Base-by-base conservation (phyloP, 1,140 invertebrate genomes). In the Drosophila equinoxialis region DNA sequence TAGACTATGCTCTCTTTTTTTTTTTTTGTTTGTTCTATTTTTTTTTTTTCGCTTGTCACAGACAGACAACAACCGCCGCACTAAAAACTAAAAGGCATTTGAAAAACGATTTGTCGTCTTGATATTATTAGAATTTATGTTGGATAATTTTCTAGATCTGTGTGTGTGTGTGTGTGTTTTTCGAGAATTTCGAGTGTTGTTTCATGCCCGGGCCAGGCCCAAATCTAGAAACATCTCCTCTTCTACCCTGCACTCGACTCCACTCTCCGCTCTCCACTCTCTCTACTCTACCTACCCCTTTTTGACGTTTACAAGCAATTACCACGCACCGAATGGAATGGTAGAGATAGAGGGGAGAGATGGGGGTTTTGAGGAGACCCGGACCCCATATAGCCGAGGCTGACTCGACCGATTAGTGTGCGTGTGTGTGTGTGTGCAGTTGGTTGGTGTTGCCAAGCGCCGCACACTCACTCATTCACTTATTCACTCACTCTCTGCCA, bases 61-160 rank as follows among this genome's bases (percentile, higher is more conserved):
- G 65, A 35, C 74, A 78, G 84, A 87, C 83, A 76, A 13, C 10
- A 13, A 11, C 35, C 35, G 35, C 35, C 7, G 35, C 35, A 37
- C 7, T 37, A 37, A 11, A 30, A 30, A 30, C 30, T 11, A 37
- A 37, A 11, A 37, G 70, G 62, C 76, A 87, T 85, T 81, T 79
- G 75, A 82, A 87, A 84, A 81, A 77, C 81, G 81, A 77, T 77
- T 77, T 77, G 74, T 77, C 58, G 62, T 23, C 57, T 39, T 54
- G 51, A 65, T 71, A 84, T 85, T 82, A 77, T 79, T 86, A 86
- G 83, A 87, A 77, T 64, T 73, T 68, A 62, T 77, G 77, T 85
- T 81, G 74, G 65, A 66, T 60, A 81, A 59, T 59, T 59, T 59
- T 30, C 30, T 6, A 30, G 30, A 30, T 30, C 30, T 17, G 5